Conservation (phyloP, 2,888 invertebrate species). For the Cecidostiba fungosa region DNA sequence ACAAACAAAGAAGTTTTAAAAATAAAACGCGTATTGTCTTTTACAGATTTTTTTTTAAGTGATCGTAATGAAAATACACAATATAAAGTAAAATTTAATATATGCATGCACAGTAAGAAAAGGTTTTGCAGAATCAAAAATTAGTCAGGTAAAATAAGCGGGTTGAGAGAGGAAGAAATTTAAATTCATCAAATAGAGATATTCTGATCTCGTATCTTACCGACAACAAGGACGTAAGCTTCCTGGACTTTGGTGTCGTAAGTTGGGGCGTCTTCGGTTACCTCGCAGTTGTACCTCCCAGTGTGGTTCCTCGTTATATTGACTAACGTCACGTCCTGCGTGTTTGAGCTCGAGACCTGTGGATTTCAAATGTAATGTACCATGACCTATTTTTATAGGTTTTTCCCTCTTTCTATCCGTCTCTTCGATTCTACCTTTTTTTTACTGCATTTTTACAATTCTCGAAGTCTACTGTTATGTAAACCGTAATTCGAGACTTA, state of each 20-base stretch:
- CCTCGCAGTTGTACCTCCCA: conserved; percentile 88
- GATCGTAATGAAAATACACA: too few relatives aligned
- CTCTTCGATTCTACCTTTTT: conserved; percentile 32
- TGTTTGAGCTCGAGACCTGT: conserved; percentile 86
- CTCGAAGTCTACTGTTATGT: neutral
- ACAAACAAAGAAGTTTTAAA: too few relatives aligned
- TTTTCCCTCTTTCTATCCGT: neutral
- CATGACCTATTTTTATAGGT: conserved; percentile 18
- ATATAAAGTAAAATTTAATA: too few relatives aligned
- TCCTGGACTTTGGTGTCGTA: conserved; percentile 86
- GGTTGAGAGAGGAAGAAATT: neutral
- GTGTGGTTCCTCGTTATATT: conserved; percentile 86
- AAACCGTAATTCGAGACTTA: neutral
- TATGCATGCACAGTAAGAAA: too few relatives aligned
- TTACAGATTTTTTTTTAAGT: too few relatives aligned
- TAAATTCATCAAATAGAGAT: conserved; percentile 40
- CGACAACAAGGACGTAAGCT: conserved; percentile 86
- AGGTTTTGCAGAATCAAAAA: conserved; percentile 1
- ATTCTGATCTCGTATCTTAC: conserved; percentile 79
- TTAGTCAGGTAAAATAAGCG: neutral
- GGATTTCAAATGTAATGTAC: conserved; percentile 65
- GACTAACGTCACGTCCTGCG: conserved; percentile 85
- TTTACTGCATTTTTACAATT: conserved; percentile 26
- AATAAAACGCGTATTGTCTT: too few relatives aligned
- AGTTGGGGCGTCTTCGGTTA: conserved; percentile 86